Evolutionary conservation across 2,888 invertebrate genomes (phyloP).

Genomic region (Eupithecia centaureata): DNA sequence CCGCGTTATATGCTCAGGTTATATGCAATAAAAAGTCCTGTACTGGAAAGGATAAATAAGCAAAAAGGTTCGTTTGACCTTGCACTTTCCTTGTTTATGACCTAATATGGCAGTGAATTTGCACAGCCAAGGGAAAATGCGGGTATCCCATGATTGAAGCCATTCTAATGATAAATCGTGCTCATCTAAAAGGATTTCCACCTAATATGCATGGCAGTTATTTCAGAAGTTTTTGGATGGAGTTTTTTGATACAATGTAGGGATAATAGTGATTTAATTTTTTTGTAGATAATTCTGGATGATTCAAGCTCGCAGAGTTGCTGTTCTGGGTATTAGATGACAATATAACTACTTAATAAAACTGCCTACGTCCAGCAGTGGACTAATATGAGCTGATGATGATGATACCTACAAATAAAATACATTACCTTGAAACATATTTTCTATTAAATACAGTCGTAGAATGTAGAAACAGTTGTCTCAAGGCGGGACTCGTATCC

Average conservation of each 20-base stretch:
- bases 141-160: conserved; percentile 44
- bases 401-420: too few relatives aligned
- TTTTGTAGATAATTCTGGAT: too few relatives aligned
- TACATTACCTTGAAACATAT: too few relatives aligned
- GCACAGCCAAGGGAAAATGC: conserved; percentile 42
- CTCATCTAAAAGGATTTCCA: conserved; percentile 1
- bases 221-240: neutral
- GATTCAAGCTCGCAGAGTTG: too few relatives aligned
- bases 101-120: conserved; percentile 71
- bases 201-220: neutral
- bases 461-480: too few relatives aligned
- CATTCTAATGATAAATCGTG: conserved; percentile 36
- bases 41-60: neutral
- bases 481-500: too few relatives aligned
- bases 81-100: conserved; percentile 66
- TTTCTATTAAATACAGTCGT: too few relatives aligned
- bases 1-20: neutral
- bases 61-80: conserved; percentile 41
- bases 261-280: too few relatives aligned
- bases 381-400: too few relatives aligned
- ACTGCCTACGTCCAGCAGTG: too few relatives aligned
- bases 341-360: too few relatives aligned
- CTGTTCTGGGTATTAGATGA: too few relatives aligned
- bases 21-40: neutral
- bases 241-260: neutral